Evolutionary conservation across 1,140 invertebrate genomes (phyloP), one percentile per base, ranked within the genome.

Genomic region (Sitophilus oryzae): DNA sequence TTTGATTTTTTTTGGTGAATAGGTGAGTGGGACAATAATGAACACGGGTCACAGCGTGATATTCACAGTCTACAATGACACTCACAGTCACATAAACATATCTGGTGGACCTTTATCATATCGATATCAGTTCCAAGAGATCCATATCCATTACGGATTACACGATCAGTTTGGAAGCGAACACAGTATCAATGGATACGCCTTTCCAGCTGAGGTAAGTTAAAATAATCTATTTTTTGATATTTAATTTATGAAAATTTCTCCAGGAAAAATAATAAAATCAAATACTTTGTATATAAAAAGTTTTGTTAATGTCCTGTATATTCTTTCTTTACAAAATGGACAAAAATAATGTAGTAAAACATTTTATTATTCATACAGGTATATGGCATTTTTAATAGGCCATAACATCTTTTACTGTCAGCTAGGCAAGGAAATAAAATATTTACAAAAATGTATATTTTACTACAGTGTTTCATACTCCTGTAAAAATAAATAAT

Each of bases 11-110:
- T 45, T 56, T 41, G 56, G 46, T 44, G 58, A 65, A 10, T 74
- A 92, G 88, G 84, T 91, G 66, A 88, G 85, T 58, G 93, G 92
- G 1, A 74, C 85, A 16, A 83, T 98, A 35, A 83, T 82, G 59
- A 97, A 97, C 72, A 96, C 91, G 0, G 93, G 93, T 0, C 93
- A 96, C 71, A 90, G 92, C 49, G 88, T 97, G 40, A 87, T 95
- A 58, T 91, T 97, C 72, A 87, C 86, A 0, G 85, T 93, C 21
- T 90, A 94, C 66, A 89, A 91, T 64, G 85, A 88, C 61, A 85
- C 82, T 0, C 79, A 84, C 54, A 85, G 85, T 69, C 84, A 85
- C 60, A 86, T 96, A 58, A 96, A 96, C 73, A 88, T 97, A 48
- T 91, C 88, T 0, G 91, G 91, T 0, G 94, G 94, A 2, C 93